phyloP scores from a whole-genome alignment of 2,113 vertebrate species.

The Engraulis encrasicolus region DNA sequence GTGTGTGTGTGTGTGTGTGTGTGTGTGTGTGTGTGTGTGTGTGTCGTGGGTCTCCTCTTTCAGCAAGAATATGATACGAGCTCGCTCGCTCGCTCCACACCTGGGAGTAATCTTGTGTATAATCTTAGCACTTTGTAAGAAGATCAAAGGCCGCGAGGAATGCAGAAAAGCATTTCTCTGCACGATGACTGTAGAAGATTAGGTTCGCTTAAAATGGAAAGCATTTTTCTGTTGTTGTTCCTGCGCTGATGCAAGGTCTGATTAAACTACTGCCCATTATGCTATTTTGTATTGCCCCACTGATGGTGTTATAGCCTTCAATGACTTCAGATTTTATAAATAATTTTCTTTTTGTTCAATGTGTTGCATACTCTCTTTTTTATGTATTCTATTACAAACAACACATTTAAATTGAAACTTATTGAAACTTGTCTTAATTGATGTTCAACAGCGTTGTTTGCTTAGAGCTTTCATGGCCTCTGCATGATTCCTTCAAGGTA shows the following conservation, averaged over 20 bases:
- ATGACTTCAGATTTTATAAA: too few relatives aligned
- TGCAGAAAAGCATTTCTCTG: constrained; percentile 48
- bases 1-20: too few relatives aligned
- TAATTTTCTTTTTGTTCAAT: too few relatives aligned
- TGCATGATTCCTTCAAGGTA: too few relatives aligned
- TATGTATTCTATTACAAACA: too few relatives aligned
- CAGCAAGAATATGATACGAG: background rate
- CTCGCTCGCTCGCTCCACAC: constrained; percentile 46
- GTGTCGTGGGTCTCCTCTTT: background rate
- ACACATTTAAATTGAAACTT: too few relatives aligned
- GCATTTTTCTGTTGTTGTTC: constrained; percentile 16
- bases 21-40: too few relatives aligned
- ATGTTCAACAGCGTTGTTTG: background rate
- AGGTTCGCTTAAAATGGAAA: constrained; percentile 45
- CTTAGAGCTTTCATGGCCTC: too few relatives aligned
- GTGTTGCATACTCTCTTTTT: too few relatives aligned
- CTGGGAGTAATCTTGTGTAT: constrained; percentile 55
- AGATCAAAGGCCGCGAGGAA: constrained; percentile 57
- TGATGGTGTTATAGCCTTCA: background rate
- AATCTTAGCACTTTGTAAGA: constrained; percentile 53
- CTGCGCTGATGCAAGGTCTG: background rate
- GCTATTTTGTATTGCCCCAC: background rate
- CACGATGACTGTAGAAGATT: constrained; percentile 52
- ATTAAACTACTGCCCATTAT: background rate
- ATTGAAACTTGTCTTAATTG: too few relatives aligned